These are phyloP conservation scores for Gonatopus flavifemur DNA, from an alignment of 1,140 invertebrate species.

Conservation along the genomic window DNA sequence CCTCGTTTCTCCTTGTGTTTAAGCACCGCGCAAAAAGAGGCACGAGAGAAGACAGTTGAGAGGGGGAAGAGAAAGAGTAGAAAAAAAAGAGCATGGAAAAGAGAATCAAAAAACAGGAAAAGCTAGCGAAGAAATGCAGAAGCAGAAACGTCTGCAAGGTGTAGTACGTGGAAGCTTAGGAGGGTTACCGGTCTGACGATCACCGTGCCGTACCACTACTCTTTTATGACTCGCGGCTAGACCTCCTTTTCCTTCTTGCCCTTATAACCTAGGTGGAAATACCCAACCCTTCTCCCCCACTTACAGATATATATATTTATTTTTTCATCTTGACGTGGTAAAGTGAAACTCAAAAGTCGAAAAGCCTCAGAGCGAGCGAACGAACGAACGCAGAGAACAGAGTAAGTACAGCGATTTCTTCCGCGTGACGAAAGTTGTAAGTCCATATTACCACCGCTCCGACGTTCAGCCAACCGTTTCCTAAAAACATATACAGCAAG, in stretches of 20 bases:
- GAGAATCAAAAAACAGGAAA: not conserved
- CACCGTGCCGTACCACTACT: too few species aligned
- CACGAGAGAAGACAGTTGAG: conserved; percentile 2
- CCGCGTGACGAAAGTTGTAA: conserved; percentile 19
- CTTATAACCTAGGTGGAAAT: too few species aligned
- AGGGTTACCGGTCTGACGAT: too few species aligned
- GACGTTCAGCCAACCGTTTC: not conserved
- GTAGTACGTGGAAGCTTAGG: too few species aligned
- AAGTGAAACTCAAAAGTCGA: too few species aligned
- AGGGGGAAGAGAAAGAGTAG: not conserved
- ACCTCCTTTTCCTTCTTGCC: too few species aligned
- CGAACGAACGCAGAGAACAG: conserved; percentile 30
- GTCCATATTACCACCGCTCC: not conserved
- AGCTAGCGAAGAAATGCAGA: not conserved
- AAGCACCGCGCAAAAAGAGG: conserved; percentile 26
- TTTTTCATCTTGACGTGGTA: too few species aligned
- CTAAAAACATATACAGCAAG: conserved; percentile 7
- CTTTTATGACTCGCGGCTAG: too few species aligned
- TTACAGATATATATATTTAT: too few species aligned
- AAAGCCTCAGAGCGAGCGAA: too few species aligned
- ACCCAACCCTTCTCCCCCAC: too few species aligned
- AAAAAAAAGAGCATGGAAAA: conserved; percentile 3
- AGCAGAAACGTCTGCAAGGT: not conserved
- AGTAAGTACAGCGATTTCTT: conserved; percentile 27
- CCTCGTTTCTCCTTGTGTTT: conserved; percentile 39